These are phyloP conservation scores for Elgonia sp. DNA, from an alignment of 2,888 invertebrate genomes.

Conservation along the genomic window DNA sequence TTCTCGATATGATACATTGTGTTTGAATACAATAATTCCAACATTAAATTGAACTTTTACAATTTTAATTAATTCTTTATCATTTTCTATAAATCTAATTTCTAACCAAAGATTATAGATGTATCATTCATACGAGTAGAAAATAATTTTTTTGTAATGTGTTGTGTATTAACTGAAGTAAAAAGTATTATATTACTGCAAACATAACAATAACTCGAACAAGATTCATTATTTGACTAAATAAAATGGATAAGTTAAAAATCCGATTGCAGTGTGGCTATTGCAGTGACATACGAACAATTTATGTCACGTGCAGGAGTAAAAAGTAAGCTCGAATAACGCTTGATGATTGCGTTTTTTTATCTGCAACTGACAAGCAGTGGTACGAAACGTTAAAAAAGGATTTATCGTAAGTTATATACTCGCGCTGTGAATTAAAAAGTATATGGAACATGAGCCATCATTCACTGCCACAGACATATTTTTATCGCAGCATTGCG, in stretches of 20 bases:
- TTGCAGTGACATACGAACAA: conserved; percentile 64
- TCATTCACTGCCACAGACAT: conserved; percentile 62
- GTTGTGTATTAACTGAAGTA: conserved; percentile 1
- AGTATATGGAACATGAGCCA: conserved; percentile 54
- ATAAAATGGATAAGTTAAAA: conserved; percentile 63
- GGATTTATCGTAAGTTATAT: conserved; percentile 74
- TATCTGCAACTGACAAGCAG: conserved; percentile 72
- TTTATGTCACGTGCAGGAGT: conserved; percentile 62
- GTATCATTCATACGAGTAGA: no score
- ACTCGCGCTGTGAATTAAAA: conserved; percentile 72
- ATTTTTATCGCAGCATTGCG: conserved; percentile 51
- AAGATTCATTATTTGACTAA: conserved; percentile 53
- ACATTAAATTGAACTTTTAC: no score
- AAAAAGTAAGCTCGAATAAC: conserved; percentile 73
- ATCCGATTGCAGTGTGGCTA: conserved; percentile 59
- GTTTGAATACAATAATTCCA: no score
- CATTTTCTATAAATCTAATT: no score
- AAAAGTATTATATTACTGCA: conserved; percentile 28
- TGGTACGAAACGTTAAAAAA: conserved; percentile 68
- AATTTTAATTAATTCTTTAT: no score
- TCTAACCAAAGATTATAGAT: no score
- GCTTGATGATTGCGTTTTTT: conserved; percentile 75
- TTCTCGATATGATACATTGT: no score
- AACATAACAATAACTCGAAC: conserved; percentile 9
- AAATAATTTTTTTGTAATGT: background rate